Base-by-base conservation (phyloP, 2,113 vertebrate genomes). In the Macheiramphus alcinus region DNA sequence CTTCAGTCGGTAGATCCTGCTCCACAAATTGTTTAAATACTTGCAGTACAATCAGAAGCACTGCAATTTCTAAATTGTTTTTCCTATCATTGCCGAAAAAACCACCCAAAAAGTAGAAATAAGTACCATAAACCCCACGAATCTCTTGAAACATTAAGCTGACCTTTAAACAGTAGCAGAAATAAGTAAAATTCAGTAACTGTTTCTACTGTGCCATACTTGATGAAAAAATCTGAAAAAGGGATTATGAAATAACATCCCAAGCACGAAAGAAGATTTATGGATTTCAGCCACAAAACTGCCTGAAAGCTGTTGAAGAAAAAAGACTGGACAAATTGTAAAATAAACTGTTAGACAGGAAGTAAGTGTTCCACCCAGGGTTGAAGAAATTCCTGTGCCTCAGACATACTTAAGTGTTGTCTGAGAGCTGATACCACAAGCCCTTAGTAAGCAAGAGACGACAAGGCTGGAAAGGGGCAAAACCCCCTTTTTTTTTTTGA, bases 191-290 rank as follows among this genome's bases (percentile, higher is more conserved):
- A 20, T 38, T 34, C 18, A 56, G 15, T 36, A 32, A 25, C 34
- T 83, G 13, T 43, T 72, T 58, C 36, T 65, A 7, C 27, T 71
- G 19, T 55, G 16, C 29, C 12, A 16, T 36, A 11, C 15, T 14
- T 22, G 20, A 50, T 43, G 36, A 65, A 29, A 67, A 59, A 70
- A 48, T 42, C 34, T 36, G 36, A 27, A 70, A 71, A 38, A 6
- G 23, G 7, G 8, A 10, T 48, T 72, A 16, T 58, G 71, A 43
- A 58, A 50, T 34, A 65, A 22, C 65, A 32, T 47, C 56, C 34
- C 14, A 12, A 10, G 11, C 36, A 15, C 0, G 3, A 36, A 31
- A 48, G 63, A 40, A n/a, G 13, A 23, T 58, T 43, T 1, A 1
- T 38, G 43, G 43, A 11, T 48, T 85, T 63, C 36, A 25, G 65